Evolutionary conservation across 2,888 invertebrate species (phyloP), one percentile per base, ranked within the genome.

Genomic region (Prosapia bicincta): DNA sequence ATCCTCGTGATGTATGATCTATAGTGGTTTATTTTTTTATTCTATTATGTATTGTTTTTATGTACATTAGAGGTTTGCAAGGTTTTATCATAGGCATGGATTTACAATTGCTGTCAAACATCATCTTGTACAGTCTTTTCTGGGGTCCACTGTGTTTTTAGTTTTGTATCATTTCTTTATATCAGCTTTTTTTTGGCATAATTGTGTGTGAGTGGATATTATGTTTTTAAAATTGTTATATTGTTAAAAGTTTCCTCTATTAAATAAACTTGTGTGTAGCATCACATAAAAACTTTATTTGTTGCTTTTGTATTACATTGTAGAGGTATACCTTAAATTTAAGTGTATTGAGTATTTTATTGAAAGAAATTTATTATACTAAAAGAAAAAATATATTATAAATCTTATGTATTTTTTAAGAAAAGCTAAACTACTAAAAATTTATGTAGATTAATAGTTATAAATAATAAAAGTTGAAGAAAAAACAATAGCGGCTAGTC

Each of bases 321-420:
- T 74, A 74, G n/a, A n/a, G 74, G 69, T 74, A 23, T 74, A 69
- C 25, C 38, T 73, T 73, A 38, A 73, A 67, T 68, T 69, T 74
- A 74, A 69, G 54, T 54, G 54, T 74, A 74, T 38, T 28, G 68
- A 74, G 74, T 74, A 74, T 74, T 74, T 74, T 74, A 74, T 74
- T 69, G 74, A 74, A 69, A 74, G 69, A 74, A 74, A 74, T 74
- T 74, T 74, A 74, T 74, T 69, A 69, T 74, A 69, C 43, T 43
- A 74, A 74, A 43, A 20, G 20, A 54, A 69, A 68, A 73, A 69
- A 74, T 74, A 74, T 69, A 74, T 69, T 54, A 74, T 30, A 74
- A 74, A 74, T 69, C 74, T 74, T 74, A 69, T 74, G 74, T 74
- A 74, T 74, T 74, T 74, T 74, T 74, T 74, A 74, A 72, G 69